Conservation (phyloP, 1,140 invertebrate genomes). For the Gonioctena quinquepunctata region DNA sequence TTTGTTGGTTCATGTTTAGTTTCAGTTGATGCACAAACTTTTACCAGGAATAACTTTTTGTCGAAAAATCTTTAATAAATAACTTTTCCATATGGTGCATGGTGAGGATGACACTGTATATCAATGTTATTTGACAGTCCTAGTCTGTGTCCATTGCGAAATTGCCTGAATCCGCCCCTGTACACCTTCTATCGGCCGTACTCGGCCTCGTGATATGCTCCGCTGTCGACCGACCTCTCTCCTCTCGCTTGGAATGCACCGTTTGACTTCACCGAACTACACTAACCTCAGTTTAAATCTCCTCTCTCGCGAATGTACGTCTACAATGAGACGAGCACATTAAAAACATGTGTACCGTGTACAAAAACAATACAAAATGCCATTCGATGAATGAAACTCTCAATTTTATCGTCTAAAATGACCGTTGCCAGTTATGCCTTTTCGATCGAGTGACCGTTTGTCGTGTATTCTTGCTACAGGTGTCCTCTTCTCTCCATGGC, state of each 20-base stretch:
- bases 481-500: background rate
- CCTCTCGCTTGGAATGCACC: constrained; percentile 10
- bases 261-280: background rate
- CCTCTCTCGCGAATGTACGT: background rate
- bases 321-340: background rate
- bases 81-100: no score
- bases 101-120: no score
- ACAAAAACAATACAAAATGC: background rate
- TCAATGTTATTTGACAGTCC: no score
- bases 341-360: background rate
- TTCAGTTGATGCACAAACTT: no score
- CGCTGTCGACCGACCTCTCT: background rate
- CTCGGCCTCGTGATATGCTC: background rate
- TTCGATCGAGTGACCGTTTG: constrained; percentile 1
- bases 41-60: no score
- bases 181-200: background rate
- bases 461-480: constrained; percentile 7
- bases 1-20: no score
- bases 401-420: background rate
- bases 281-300: constrained; percentile 3
- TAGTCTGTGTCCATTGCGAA: no score
- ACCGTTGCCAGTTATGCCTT: constrained; percentile 8
- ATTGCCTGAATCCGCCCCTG: background rate
- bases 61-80: no score
- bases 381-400: background rate